Evolutionary conservation across 2,797 vertebrate species (phyloP), one percentile per base, ranked within the genome.

Genomic region (Leuciscus waleckii): DNA sequence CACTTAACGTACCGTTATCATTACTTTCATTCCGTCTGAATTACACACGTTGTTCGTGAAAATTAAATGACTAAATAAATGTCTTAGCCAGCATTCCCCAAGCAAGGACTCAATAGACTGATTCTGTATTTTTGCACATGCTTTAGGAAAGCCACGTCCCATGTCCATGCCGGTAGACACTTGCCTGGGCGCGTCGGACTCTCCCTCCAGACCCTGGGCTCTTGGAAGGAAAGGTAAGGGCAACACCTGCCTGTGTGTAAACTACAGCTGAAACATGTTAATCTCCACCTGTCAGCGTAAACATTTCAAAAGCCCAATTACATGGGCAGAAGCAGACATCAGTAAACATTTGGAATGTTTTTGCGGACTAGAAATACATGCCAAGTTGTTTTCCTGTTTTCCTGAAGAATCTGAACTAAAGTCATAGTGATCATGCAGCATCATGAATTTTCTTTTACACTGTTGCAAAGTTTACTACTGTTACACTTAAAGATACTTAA

Each of bases 141-240:
- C 71, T 86, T 56, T 89, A 99, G 98, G 96, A 88, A 98, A 97
- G 91, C 96, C 98, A 63, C 96, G 98, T 39, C 98, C 98, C 1
- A 88, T 98, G 88, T 99, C 98, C 87, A 98, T 99, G 98, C 98
- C 98, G 5, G 97, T 95, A 5, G 97, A 97, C 73, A 95, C 94
- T 41, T 96, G 96, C 90, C 94, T 97, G 85, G 95, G 91, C 32
- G 93, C 91, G 43, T 94, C 93, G 7, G 96, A 97, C 68, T 88
- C 93, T n/a, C 95, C 95, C 58, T 95, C 92, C 85, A 95, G 93
- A 78, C 92, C 95, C 19, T 95, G 95, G 84, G 89, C 94, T 56
- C 87, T 91, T 19, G 96, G 96, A 43, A 95, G 93, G 90, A 98
- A 96, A 97, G 97, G 98, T 96, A 92, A 85, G 67, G 8, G 0